A percentile compares a stretch with the other conserved stretches of the same genome.
Conservation (phyloP, 1,140 invertebrate species). For the Platyscapa corneri region DNA sequence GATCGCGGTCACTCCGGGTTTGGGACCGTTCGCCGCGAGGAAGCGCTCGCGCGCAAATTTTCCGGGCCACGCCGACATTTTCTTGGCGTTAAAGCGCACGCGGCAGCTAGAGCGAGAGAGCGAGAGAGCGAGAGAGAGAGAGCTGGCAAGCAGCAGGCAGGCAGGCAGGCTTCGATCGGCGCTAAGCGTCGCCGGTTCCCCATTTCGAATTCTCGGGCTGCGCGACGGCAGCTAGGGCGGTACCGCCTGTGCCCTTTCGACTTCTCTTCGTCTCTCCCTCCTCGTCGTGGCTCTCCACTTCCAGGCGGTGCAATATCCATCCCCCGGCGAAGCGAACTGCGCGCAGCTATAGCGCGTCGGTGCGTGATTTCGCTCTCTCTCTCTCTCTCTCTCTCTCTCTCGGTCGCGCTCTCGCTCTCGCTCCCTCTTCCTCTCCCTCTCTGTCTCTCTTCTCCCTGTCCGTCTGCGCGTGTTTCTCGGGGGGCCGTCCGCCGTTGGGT, state of each 20-base stretch:
- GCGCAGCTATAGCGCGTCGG: slow-evolving; percentile 2
- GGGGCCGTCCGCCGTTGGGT: slow-evolving; percentile 1
- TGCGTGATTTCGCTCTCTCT: background rate
- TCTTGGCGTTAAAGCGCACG: background rate
- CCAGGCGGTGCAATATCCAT: slow-evolving; percentile 16
- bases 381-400: slow-evolving; percentile 1
- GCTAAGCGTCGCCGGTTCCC: slow-evolving; percentile 4
- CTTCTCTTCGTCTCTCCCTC: slow-evolving; percentile 17
- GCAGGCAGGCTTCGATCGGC: slow-evolving; percentile 2
- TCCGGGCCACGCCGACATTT: background rate
- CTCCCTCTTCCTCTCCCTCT: background rate
- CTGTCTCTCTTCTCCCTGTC: background rate
- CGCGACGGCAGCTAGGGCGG: slow-evolving; percentile 45
- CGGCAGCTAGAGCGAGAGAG: background rate
- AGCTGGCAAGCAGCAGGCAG: background rate
- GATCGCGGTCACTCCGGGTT: too few relatives aligned
- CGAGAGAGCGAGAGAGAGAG: background rate
- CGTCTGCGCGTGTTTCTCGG: slow-evolving; percentile 5
- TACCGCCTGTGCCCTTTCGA: slow-evolving; percentile 51
- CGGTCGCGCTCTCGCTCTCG: background rate
- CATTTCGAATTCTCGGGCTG: background rate
- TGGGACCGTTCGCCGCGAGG: too few relatives aligned
- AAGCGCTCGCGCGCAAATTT: background rate
- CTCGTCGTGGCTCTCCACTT: background rate
- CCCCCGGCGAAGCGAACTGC: background rate